These are phyloP conservation scores for Drosophila triauraria DNA, from an alignment of 1,140 invertebrate species.

Conservation along the genomic window DNA sequence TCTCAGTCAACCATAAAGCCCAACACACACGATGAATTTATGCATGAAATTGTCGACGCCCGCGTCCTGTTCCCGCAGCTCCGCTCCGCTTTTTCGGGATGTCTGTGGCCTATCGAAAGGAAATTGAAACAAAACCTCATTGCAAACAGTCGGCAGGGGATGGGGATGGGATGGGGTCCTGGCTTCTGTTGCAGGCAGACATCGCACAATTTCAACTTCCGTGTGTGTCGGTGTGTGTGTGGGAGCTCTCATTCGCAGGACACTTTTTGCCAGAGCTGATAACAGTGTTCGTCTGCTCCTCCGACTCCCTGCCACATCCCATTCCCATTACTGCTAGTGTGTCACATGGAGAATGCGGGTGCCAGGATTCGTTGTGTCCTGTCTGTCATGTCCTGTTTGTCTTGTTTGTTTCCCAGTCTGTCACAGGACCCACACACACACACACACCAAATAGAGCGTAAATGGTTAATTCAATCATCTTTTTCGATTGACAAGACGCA, in stretches of 20 bases:
- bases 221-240: constrained; percentile 13
- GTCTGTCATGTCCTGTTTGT: constrained; percentile 49
- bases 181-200: constrained; percentile 64
- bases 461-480: constrained; percentile 79
- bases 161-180: neutral
- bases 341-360: constrained; percentile 69
- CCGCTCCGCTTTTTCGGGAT: constrained; percentile 47
- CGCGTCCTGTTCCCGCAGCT: constrained; percentile 58
- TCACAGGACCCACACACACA: constrained; percentile 6
- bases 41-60: constrained; percentile 83
- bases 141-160: constrained; percentile 54
- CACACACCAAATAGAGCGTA: constrained; percentile 59
- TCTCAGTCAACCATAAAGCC: constrained; percentile 75
- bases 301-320: neutral
- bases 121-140: constrained; percentile 84
- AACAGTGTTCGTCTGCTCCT: constrained; percentile 45
- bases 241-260: constrained; percentile 58
- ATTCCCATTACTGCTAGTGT: constrained; percentile 40
- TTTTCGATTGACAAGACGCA: constrained; percentile 54
- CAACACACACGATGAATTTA: constrained; percentile 73
- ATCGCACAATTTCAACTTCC: constrained; percentile 67
- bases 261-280: constrained; percentile 74
- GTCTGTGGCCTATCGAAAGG: constrained; percentile 82
- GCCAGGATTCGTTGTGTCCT: constrained; percentile 44
- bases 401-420: constrained; percentile 37